Conservation (phyloP, 2,888 invertebrate genomes). For the Lithosia quadra region DNA sequence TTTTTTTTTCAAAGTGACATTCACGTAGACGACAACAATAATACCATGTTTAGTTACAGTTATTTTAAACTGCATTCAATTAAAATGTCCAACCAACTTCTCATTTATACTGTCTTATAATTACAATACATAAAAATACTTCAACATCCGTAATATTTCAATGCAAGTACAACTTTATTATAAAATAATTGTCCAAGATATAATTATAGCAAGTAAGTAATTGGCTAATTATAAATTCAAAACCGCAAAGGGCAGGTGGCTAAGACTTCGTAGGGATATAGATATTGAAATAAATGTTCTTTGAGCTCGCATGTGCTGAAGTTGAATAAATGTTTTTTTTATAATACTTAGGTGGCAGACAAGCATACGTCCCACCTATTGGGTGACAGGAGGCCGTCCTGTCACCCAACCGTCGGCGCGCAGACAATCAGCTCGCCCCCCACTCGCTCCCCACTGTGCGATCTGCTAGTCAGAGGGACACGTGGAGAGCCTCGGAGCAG, state of each 20-base stretch:
- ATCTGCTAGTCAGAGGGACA: no score
- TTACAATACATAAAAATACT: conserved; percentile 4
- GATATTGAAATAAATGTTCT: background rate
- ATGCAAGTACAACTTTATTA: conserved; percentile 16
- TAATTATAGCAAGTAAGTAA: conserved; percentile 23
- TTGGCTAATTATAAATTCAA: conserved; percentile 42
- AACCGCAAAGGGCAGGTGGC: background rate
- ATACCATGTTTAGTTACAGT: no score
- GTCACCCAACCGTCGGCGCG: no score
- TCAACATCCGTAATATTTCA: background rate
- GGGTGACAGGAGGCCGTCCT: no score
- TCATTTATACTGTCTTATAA: background rate
- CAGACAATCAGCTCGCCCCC: no score
- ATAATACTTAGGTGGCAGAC: no score
- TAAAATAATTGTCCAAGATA: conserved; percentile 6
- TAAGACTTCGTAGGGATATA: background rate
- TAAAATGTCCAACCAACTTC: background rate
- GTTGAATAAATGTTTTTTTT: background rate
- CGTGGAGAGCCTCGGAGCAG: no score
- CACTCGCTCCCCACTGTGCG: no score
- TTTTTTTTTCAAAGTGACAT: no score
- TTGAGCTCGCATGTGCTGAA: background rate
- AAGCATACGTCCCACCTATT: no score
- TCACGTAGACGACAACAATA: no score
- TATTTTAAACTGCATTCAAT: background rate